Percentiles rank a stretch among this genome's conserved stretches.
Evolutionary conservation across 1,140 invertebrate genomes (phyloP).

Genomic region (Acyrthosiphon pisum): DNA sequence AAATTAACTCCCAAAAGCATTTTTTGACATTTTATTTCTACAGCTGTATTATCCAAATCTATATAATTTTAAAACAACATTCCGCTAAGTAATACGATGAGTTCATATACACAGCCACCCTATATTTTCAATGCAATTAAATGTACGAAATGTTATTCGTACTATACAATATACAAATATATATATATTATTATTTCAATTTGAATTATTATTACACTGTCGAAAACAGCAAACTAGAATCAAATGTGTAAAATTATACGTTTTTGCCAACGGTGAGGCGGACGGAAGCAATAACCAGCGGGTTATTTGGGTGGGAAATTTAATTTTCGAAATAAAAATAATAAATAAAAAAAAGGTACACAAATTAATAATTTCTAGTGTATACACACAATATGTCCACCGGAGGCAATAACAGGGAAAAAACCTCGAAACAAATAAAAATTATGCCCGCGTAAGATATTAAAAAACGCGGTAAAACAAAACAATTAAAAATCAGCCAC

Average conservation of each 20-base stretch:
- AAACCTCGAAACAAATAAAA: conserved; percentile 51
- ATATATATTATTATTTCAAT: neutral
- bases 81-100: neutral
- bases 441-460: conserved; percentile 41
- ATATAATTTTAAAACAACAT: neutral
- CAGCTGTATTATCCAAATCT: neutral
- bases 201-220: conserved; percentile 25
- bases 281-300: neutral
- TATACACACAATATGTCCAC: conserved; percentile 15
- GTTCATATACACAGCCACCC: neutral
- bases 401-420: conserved; percentile 40
- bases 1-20: neutral
- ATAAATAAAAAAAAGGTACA: conserved; percentile 7
- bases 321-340: conserved; percentile 49
- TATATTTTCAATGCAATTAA: neutral
- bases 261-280: neutral
- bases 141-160: neutral
- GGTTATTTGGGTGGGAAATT: conserved; percentile 44
- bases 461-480: conserved; percentile 43
- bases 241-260: conserved; percentile 6
- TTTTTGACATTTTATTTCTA: neutral
- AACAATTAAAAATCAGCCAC: conserved; percentile 54
- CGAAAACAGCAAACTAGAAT: neutral
- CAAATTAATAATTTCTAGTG: conserved; percentile 51
- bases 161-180: neutral